Conservation (phyloP, 2,888 invertebrate genomes). For the Amiota mariae region DNA sequence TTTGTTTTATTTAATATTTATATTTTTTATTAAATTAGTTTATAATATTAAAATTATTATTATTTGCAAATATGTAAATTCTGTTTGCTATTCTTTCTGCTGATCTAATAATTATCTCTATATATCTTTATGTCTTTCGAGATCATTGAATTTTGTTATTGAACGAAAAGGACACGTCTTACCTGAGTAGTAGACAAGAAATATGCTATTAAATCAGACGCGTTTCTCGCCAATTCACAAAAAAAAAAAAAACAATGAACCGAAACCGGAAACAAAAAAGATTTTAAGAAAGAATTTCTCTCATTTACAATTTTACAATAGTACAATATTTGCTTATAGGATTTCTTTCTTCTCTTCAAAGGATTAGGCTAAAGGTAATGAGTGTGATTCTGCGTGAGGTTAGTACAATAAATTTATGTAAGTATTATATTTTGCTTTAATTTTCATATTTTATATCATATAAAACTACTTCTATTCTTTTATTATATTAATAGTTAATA, state of each 20-base stretch:
- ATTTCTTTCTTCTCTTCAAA: background rate
- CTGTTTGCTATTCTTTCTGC: too few relatives aligned
- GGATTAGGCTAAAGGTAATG: conserved; percentile 30
- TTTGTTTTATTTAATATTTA: background rate
- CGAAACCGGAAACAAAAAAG: background rate
- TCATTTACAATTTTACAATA: background rate
- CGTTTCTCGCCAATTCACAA: conserved; percentile 7
- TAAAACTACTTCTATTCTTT: background rate
- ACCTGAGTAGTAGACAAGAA: conserved; percentile 21
- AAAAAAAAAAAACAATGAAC: background rate
- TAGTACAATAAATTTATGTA: conserved; percentile 8
- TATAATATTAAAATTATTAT: background rate
- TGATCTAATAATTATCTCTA: too few relatives aligned
- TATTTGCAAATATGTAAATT: too few relatives aligned
- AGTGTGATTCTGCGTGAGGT: conserved; percentile 20
- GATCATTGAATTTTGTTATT: too few relatives aligned
- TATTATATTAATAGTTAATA: conserved; percentile 7
- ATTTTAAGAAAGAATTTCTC: background rate
- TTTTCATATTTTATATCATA: background rate
- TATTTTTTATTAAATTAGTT: background rate
- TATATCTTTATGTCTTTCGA: too few relatives aligned
- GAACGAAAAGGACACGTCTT: conserved; percentile 19
- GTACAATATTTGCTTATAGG: background rate
- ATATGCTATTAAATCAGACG: conserved; percentile 22
- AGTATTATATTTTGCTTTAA: background rate